Evolutionary conservation across 1,140 invertebrate species (phyloP), one percentile per base, ranked within the genome.

Genomic region (Drosophila mayri): DNA sequence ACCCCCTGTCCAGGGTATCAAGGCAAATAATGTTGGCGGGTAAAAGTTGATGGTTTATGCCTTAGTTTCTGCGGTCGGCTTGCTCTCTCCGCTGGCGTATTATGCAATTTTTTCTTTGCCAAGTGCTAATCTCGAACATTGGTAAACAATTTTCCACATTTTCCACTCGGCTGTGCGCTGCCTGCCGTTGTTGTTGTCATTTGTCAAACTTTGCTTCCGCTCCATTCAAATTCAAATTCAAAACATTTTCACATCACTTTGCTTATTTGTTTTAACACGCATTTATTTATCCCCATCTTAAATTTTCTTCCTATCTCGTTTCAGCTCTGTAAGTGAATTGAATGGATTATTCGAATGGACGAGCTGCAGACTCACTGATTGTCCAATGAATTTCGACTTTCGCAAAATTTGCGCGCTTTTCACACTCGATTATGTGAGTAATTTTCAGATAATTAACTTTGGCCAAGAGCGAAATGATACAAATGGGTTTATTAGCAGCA

Each of bases 81-180:
- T 68, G 40, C 49, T 50, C 49, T 50, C 49, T 50, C 28, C 44
- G 25, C 25, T 43, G 14, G 4, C 18, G 44, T 58, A 63, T 86
- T 86, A 87, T 86, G 82, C 79, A 86, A 86, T 80, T 28, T 50
- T 38, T 37, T 14, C 5, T 41, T 22, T 22, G 58, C 66, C 63
- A 85, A 81, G 82, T 81, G 82, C 83, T 86, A 86, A 87, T 86
- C 50, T 68, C 32, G 72, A 86, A 79, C 81, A 65, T 76, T 65
- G 70, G 43, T 65, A 57, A 76, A 75, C 72, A 64, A 65, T 76
- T 75, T 74, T 58, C 41, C 62, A 37, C 41, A 75, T 75, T 75
- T 75, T 74, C 49, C 37, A 64, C 37, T 66, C 43, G n/a, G 11
- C 16, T 44, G 38, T 25, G 22, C 38, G 30, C 18, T 8, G 8